These are phyloP conservation scores for Diacarnus erythraeanus DNA, from an alignment of 37 sponge, comb jelly and placozoan species.

Conservation along the genomic window DNA sequence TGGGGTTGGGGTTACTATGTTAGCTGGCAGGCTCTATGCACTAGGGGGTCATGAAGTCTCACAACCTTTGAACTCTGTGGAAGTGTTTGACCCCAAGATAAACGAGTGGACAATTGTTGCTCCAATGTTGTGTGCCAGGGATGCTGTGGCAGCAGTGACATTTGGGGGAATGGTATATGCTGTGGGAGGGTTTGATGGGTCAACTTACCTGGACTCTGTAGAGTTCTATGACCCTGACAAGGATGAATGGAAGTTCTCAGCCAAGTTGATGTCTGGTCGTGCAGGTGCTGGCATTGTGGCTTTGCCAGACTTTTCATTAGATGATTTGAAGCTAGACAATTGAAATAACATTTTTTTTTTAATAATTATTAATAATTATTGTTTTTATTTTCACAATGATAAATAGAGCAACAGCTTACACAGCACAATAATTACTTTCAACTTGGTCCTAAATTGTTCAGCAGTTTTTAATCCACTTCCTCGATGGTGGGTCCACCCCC, in stretches of 20 bases:
- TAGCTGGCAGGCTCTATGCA: conserved; percentile 70
- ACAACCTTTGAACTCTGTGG: conserved; percentile 56
- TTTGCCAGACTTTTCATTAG: conserved; percentile 4
- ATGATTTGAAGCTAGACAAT: neutral
- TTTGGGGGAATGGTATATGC: conserved; percentile 74
- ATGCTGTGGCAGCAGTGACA: conserved; percentile 70
- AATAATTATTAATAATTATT: neutral
- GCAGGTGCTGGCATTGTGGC: conserved; percentile 69
- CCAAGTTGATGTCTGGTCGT: conserved; percentile 51
- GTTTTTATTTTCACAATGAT: no score
- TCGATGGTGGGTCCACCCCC: conserved; percentile 95
- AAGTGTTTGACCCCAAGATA: conserved; percentile 63
- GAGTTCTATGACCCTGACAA: conserved; percentile 71
- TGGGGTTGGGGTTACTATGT: conserved; percentile 68
- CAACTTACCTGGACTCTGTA: conserved; percentile 63
- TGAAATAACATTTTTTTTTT: neutral
- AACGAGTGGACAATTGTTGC: conserved; percentile 57
- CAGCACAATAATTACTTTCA: neutral
- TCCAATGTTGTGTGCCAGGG: conserved; percentile 49
- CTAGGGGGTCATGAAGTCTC: conserved; percentile 71
- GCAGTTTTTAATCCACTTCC: conserved; percentile 88
- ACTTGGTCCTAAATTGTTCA: neutral
- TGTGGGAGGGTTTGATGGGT: conserved; percentile 84
- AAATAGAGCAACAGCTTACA: neutral
- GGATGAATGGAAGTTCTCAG: conserved; percentile 60